Evolutionary conservation across 2,888 invertebrate species (phyloP).

Genomic region (Plebejus argus): DNA sequence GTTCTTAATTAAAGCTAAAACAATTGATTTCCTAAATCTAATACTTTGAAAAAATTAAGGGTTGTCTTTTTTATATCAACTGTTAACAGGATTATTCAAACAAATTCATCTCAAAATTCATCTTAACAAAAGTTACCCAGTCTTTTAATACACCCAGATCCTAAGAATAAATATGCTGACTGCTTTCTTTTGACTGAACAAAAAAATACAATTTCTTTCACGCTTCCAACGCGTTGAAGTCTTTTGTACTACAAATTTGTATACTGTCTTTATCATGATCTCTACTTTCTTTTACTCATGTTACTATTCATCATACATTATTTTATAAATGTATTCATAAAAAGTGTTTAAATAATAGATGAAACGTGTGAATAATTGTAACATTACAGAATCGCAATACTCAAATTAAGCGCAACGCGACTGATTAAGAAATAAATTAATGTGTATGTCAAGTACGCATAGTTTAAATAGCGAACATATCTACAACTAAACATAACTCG

Average conservation of each 20-base stretch:
- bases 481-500: background rate
- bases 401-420: background rate
- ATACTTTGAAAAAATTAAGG: background rate
- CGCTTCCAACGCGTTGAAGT: background rate
- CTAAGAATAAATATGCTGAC: background rate
- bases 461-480: background rate
- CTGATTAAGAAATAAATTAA: background rate
- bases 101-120: background rate
- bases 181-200: background rate
- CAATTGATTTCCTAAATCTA: background rate
- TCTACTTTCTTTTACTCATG: background rate
- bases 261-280: background rate
- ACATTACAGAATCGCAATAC: background rate
- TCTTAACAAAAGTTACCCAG: background rate
- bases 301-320: background rate
- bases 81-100: background rate
- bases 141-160: too few relatives aligned
- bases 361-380: background rate
- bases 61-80: background rate
- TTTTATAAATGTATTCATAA: background rate
- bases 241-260: background rate
- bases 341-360: background rate
- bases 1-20: background rate
- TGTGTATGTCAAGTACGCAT: conserved; percentile 11
- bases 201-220: background rate